A percentile compares a stretch with the other conserved stretches of the same genome.
phyloP scores from a whole-genome alignment of 1,140 invertebrate species.

The Panagrolaimus sp. region DNA sequence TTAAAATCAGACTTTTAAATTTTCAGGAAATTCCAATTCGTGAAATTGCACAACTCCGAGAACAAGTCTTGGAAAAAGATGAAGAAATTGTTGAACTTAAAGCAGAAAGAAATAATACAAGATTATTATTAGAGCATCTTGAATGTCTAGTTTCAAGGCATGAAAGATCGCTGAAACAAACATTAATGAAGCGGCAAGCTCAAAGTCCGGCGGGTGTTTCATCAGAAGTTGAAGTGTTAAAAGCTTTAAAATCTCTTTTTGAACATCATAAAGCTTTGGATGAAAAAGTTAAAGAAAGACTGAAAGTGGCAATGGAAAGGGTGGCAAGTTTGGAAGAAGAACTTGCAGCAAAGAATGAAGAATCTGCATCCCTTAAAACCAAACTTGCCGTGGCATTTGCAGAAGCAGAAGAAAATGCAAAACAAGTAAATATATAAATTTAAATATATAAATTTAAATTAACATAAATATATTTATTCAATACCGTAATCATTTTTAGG shows the following conservation, averaged over 20 bases:
- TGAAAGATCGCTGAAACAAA: constrained; percentile 95
- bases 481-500: constrained; percentile 37
- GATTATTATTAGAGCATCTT: constrained; percentile 93
- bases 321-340: constrained; percentile 92
- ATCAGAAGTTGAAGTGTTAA: constrained; percentile 97
- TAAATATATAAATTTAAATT: constrained; percentile 20
- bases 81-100: constrained; percentile 98
- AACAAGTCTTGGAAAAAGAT: constrained; percentile 86
- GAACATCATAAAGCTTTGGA: constrained; percentile 99
- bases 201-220: constrained; percentile 88
- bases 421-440: constrained; percentile 29
- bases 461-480: too few species aligned
- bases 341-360: constrained; percentile 84
- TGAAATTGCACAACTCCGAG: constrained; percentile 85
- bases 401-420: constrained; percentile 45
- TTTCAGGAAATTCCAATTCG: constrained; percentile 93
- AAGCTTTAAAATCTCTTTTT: constrained; percentile 97
- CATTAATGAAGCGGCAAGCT: constrained; percentile 93
- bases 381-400: constrained; percentile 40
- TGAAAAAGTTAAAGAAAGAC: constrained; percentile 93
- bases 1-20: constrained; percentile 56
- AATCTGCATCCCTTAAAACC: constrained; percentile 62
- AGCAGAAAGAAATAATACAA: constrained; percentile 95
- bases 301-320: constrained; percentile 87
- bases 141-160: constrained; percentile 97